phyloP scores from a whole-genome alignment of 2,797 vertebrate species.

The Orientallactaga sibirica region DNA sequence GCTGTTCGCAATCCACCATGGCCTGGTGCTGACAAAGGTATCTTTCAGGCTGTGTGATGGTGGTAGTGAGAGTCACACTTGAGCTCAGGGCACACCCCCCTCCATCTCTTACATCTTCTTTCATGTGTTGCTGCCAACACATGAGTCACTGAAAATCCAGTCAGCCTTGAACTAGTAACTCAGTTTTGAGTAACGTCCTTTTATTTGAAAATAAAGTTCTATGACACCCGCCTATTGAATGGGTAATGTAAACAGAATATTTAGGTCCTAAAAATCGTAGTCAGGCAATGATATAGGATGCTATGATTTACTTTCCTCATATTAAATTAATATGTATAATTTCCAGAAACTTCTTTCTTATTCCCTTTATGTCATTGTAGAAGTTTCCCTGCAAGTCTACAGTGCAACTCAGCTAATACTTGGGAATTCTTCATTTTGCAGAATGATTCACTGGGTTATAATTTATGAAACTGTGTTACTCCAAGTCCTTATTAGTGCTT shows the following conservation, averaged over 20 bases:
- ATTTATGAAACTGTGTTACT: not conserved
- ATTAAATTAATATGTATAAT: not conserved
- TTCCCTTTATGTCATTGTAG: not conserved
- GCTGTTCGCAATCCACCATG: not conserved
- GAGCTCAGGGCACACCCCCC: not conserved
- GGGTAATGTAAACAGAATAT: conserved; percentile 3
- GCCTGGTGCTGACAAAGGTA: not conserved
- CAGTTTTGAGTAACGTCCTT: not conserved
- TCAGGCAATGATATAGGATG: not conserved
- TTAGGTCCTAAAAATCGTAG: not conserved
- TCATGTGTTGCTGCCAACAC: too few species aligned
- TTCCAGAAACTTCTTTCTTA: not conserved
- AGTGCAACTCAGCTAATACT: not conserved
- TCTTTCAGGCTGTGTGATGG: not conserved
- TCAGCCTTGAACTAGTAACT: not conserved
- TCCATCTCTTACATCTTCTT: too few species aligned
- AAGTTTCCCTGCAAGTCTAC: not conserved
- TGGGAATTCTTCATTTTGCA: not conserved
- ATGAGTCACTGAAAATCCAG: not conserved
- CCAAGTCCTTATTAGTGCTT: not conserved
- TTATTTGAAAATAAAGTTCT: conserved; percentile 45
- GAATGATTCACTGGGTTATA: not conserved
- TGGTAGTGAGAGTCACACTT: not conserved
- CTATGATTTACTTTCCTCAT: not conserved
- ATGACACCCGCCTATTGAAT: not conserved